These are phyloP conservation scores for Zaprionus camerounensis DNA, from an alignment of 1,140 invertebrate species.

Conservation along the genomic window DNA sequence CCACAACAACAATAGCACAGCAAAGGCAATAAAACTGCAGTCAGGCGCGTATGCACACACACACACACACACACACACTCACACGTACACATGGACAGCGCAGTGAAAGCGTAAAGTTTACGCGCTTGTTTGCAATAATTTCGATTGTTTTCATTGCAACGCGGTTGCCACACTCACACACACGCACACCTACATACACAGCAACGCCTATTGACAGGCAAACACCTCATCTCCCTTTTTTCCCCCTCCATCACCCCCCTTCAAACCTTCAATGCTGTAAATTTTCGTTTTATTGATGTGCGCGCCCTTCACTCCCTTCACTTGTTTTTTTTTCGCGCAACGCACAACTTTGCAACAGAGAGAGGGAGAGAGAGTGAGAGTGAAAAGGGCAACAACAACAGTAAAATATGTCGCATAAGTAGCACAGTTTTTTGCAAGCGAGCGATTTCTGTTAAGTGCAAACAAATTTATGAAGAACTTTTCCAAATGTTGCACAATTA, in stretches of 20 bases:
- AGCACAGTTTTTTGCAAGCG: slow-evolving; percentile 57
- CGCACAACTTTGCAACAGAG: slow-evolving; percentile 51
- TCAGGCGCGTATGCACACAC: slow-evolving; percentile 21
- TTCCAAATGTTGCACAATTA: slow-evolving; percentile 69
- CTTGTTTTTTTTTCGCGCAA: slow-evolving; percentile 24
- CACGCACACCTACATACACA: not conserved
- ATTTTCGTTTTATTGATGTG: slow-evolving; percentile 78
- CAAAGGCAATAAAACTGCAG: slow-evolving; percentile 73
- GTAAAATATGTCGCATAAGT: slow-evolving; percentile 66
- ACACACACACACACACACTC: slow-evolving; percentile 35
- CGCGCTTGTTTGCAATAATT: slow-evolving; percentile 81
- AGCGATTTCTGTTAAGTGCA: slow-evolving; percentile 58
- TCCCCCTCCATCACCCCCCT: not conserved
- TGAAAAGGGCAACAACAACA: slow-evolving; percentile 24
- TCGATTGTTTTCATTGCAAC: slow-evolving; percentile 76
- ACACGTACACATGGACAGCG: slow-evolving; percentile 14
- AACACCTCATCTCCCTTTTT: slow-evolving; percentile 30
- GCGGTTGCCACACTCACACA: slow-evolving; percentile 11
- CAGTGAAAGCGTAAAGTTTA: slow-evolving; percentile 79
- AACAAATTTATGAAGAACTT: slow-evolving; percentile 78
- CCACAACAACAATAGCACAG: slow-evolving; percentile 48
- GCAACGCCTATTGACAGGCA: slow-evolving; percentile 33
- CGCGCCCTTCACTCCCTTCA: slow-evolving; percentile 26
- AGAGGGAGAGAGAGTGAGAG: not conserved
- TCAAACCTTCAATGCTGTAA: slow-evolving; percentile 19